Evolutionary conservation across 2,113 vertebrate genomes (phyloP), one percentile per base, ranked within the genome.

Genomic region (Sebastes schlegelii): DNA sequence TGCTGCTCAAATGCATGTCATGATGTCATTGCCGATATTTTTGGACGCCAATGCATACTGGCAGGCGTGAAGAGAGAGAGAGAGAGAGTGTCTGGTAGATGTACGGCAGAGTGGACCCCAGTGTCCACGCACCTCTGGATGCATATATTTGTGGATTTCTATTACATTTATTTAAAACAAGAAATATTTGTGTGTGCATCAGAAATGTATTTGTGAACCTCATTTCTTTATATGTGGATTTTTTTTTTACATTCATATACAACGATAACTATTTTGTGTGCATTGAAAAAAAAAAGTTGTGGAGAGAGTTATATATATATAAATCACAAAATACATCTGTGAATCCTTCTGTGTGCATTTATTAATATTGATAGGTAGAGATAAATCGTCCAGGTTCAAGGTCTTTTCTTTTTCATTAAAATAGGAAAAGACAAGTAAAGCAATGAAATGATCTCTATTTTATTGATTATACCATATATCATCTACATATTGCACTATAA

Each of bases 11-110:
- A 45, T 74, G 42, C 58, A 74, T 21, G 72, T 14, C 63, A 74
- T 74, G 74, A 80, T 67, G 84, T 86, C 79, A 82, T 26, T 17
- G 51, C 21, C n/a, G 19, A 58, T 68, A 82, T 87, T 65, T 82
- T 67, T 84, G 68, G 68, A 86, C 21, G 23, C 48, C 45, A 83
- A n/a, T 46, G 40, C 9, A 66, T 34, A 43, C 19, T 74, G 84
- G 86, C 51, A 67, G 55, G 9, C 26, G 16, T 71, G 69, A 63
- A 13, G 60, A 48, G 42, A 51, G 16, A 40, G 51, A 21, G 58
- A 55, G 82, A 64, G 67, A 65, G 62, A 57, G 68, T 54, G 54
- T 67, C 40, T 74, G 64, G 34, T 34, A 34, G 34, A 34, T 34
- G 4, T 34, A 34, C 3, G 34, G 34, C 34, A 34, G 34, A 34